Percentiles rank a stretch among this genome's conserved stretches.
phyloP scores from a whole-genome alignment of 2,113 vertebrate genomes.

The Furnarius figulus region DNA sequence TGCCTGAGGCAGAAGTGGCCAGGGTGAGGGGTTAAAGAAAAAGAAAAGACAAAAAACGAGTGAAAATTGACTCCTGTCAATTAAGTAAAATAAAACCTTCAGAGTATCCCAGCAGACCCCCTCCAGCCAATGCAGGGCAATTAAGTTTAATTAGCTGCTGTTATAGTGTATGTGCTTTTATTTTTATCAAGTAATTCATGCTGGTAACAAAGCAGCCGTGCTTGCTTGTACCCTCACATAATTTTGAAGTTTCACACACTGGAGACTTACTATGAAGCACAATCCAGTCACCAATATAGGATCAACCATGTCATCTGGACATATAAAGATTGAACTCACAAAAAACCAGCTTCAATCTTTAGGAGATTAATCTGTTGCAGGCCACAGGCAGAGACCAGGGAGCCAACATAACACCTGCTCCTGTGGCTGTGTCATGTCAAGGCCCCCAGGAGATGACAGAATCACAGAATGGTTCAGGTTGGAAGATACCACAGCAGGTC shows the following conservation, averaged over 20 bases:
- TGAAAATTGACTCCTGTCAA: background rate
- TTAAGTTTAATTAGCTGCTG: background rate
- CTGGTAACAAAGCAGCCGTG: background rate
- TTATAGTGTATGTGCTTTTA: background rate
- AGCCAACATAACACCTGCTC: background rate
- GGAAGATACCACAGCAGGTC: background rate
- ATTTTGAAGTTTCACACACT: background rate
- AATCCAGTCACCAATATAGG: background rate
- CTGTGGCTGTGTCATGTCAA: background rate
- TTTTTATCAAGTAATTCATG: background rate
- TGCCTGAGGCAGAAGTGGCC: slow-evolving; percentile 34
- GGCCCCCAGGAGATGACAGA: background rate
- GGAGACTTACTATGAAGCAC: background rate
- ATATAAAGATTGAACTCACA: background rate
- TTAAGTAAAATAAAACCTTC: background rate
- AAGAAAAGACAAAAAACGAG: background rate
- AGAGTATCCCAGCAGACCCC: background rate
- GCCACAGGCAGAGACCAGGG: background rate
- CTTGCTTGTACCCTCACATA: background rate
- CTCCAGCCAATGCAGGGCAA: background rate
- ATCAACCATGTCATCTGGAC: fast-evolving
- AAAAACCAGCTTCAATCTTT: background rate
- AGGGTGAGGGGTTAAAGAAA: background rate
- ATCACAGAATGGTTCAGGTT: background rate
- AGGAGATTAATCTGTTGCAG: background rate